Evolutionary conservation across 1,140 invertebrate species (phyloP).

Genomic region (Pararge aegeria): DNA sequence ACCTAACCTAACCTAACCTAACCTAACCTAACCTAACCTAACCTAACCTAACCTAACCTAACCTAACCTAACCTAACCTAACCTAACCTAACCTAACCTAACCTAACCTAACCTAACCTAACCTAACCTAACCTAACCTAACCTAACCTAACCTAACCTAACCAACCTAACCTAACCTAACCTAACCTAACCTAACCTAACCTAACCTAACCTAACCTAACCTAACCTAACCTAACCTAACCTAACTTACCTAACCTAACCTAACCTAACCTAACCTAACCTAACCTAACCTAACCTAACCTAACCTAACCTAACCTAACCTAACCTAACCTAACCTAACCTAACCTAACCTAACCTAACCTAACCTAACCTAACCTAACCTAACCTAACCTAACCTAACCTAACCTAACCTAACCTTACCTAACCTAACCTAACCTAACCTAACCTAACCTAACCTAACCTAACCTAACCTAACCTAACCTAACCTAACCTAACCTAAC

Average conservation of each 20-base stretch:
- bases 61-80: slow-evolving; percentile 15
- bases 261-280: slow-evolving; percentile 30
- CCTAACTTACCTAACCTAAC: slow-evolving; percentile 51
- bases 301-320: slow-evolving; percentile 47
- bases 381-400: slow-evolving; percentile 41
- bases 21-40: slow-evolving; percentile 12
- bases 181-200: slow-evolving; percentile 47
- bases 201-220: slow-evolving; percentile 49
- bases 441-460: slow-evolving; percentile 39
- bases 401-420: slow-evolving; percentile 49
- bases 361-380: slow-evolving; percentile 40
- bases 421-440: slow-evolving; percentile 43
- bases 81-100: slow-evolving; percentile 13
- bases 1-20: slow-evolving; percentile 13
- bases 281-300: slow-evolving; percentile 37
- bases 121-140: slow-evolving; percentile 38
- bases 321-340: slow-evolving; percentile 41
- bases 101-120: slow-evolving; percentile 22
- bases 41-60: slow-evolving; percentile 39
- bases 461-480: slow-evolving; percentile 27
- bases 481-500: slow-evolving; percentile 20
- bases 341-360: slow-evolving; percentile 42
- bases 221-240: slow-evolving; percentile 54
- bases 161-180: too few relatives aligned
- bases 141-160: too few relatives aligned